Conservation (phyloP, 2,113 vertebrate genomes). For the Archocentrus centrarchus region DNA sequence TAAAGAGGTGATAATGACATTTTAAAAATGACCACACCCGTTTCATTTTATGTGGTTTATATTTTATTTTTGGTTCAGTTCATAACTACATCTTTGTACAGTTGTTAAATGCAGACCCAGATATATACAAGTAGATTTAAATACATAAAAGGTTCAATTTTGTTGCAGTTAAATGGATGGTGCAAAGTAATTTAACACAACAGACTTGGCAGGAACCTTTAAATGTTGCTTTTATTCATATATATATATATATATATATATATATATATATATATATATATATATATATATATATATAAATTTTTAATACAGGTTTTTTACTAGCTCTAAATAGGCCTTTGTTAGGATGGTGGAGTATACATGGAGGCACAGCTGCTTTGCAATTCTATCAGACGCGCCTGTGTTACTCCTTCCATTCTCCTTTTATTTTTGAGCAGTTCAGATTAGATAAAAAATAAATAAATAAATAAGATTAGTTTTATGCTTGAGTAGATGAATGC, state of each 20-base stretch:
- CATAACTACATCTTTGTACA: background rate
- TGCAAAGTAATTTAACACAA: background rate
- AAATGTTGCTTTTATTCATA: no score
- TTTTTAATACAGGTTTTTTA: no score
- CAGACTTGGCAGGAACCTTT: no score
- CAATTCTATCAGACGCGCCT: background rate
- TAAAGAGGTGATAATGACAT: background rate
- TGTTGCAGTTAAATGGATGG: background rate
- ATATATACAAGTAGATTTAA: background rate
- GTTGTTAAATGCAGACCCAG: background rate
- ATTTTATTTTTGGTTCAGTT: background rate
- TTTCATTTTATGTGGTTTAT: background rate
- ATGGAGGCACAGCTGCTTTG: background rate
- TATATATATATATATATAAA: no score
- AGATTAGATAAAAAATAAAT: background rate
- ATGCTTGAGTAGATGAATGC: no score
- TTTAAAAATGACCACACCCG: background rate
- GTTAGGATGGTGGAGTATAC: background rate
- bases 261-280: no score
- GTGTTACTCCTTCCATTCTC: background rate
- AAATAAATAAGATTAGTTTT: background rate
- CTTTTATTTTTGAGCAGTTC: background rate
- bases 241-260: no score
- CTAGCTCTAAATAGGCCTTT: background rate
- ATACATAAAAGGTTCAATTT: fast-evolving